Base-by-base conservation (phyloP, 2,113 vertebrate species). In the Chlamydotis undulata region DNA sequence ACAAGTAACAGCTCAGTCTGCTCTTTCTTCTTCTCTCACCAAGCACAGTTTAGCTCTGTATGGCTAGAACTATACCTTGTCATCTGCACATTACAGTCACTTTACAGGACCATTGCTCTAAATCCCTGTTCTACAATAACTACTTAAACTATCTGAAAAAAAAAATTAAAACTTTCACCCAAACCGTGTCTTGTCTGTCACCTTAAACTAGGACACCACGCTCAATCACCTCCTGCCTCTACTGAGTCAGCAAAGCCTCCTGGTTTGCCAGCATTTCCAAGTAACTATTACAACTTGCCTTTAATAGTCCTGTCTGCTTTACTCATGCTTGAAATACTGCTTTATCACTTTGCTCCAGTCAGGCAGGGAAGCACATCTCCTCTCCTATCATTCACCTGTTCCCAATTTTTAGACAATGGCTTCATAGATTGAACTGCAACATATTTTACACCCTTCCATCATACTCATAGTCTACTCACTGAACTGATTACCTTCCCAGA, bases 401-500 rank as follows among this genome's bases (percentile, higher is more conserved):
- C 53, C 28, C 14, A 11, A 4, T 73, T 91, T 84, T 91, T 60
- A 82, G 52, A 49, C 29, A 52, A 52, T 1, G 10, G 67, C 43
- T 84, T 81, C 19, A 60, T 1, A 4, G 56, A 65, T 31, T 56
- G 52, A 88, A 78, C 60, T 47, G 33, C 52, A 52, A 47, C 12
- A 35, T 43, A 83, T 50, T 59, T 86, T 28, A 84, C 87, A 65
- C 12, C 45, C 65, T 89, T 57, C 61, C 33, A 45, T 21, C 35
- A 31, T 28, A 39, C 50, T 53, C 1, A 1, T 45, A 79, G 59
- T 45, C 31, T 31, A 31, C 60, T 35, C 0, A 0, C 45, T 69
- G 59, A 56, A 80, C 50, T 5, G 17, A 73, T 61, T 45, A 69
- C 41, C 50, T 43, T 89, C 37, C 31, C 49, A 76, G 26, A 79